These are phyloP conservation scores for Glaucopsyche alexis DNA, from an alignment of 2,888 invertebrate genomes.

Conservation along the genomic window DNA sequence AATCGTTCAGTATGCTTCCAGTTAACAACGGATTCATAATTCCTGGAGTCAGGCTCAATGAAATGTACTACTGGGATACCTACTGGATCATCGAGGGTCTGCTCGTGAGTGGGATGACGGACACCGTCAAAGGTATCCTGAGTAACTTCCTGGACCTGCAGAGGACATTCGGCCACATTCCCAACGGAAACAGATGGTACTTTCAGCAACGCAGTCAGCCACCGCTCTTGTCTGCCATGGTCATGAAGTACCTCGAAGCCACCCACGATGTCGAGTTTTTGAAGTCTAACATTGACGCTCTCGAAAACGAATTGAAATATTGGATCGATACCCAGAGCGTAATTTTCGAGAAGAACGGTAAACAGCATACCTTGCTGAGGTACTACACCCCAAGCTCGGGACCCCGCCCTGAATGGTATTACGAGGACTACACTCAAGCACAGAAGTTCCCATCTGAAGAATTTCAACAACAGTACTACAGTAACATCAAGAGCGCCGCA, in stretches of 20 bases:
- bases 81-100: slow-evolving; percentile 93
- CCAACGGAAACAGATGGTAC: slow-evolving; percentile 91
- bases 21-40: slow-evolving; percentile 84
- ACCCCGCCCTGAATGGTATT: slow-evolving; percentile 87
- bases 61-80: slow-evolving; percentile 93
- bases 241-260: slow-evolving; percentile 82
- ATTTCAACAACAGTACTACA: slow-evolving; percentile 79
- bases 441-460: slow-evolving; percentile 65
- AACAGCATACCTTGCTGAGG: slow-evolving; percentile 77
- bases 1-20: slow-evolving; percentile 83
- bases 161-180: slow-evolving; percentile 84
- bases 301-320: slow-evolving; percentile 83
- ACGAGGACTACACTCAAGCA: slow-evolving; percentile 81
- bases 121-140: slow-evolving; percentile 87
- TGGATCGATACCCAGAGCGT: slow-evolving; percentile 81
- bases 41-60: slow-evolving; percentile 86
- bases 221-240: slow-evolving; percentile 85
- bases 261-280: slow-evolving; percentile 84
- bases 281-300: slow-evolving; percentile 70
- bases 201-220: slow-evolving; percentile 86
- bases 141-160: slow-evolving; percentile 87
- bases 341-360: slow-evolving; percentile 70
- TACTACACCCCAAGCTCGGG: slow-evolving; percentile 82
- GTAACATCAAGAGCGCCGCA: slow-evolving; percentile 87
- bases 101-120: slow-evolving; percentile 86